phyloP scores from a whole-genome alignment of 2,888 invertebrate species.

The Elegia similella region DNA sequence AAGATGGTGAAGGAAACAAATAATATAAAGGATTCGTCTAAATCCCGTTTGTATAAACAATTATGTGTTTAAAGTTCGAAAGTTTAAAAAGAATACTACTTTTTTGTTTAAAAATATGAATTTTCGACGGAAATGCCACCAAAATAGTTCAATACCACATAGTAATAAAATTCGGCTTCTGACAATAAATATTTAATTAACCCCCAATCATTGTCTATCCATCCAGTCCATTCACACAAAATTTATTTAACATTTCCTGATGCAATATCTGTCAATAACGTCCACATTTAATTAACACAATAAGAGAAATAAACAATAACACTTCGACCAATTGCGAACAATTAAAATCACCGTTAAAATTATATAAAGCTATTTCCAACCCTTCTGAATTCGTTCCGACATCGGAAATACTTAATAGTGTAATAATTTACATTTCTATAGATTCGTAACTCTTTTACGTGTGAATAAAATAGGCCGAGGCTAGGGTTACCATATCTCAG shows the following conservation, averaged over 20 bases:
- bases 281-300: neutral
- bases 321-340: neutral
- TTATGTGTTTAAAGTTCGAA: too few relatives aligned
- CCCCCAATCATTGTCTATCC: neutral
- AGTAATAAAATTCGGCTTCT: too few relatives aligned
- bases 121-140: too few relatives aligned
- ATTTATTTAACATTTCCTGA: neutral
- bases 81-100: too few relatives aligned
- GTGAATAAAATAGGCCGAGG: neutral
- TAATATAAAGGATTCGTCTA: too few relatives aligned
- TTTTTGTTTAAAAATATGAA: too few relatives aligned
- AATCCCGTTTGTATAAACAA: too few relatives aligned
- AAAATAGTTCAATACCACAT: too few relatives aligned
- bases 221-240: neutral
- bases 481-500: too few relatives aligned
- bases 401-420: conserved; percentile 11
- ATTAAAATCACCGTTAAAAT: conserved; percentile 1
- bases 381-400: conserved; percentile 1
- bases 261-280: neutral
- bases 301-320: conserved; percentile 4
- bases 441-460: neutral
- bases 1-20: too few relatives aligned
- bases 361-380: neutral
- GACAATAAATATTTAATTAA: neutral
- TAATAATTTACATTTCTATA: conserved; percentile 8